Evolutionary conservation across 2,888 invertebrate species (phyloP), one percentile per base, ranked within the genome.

Genomic region (Allygus modestus): DNA sequence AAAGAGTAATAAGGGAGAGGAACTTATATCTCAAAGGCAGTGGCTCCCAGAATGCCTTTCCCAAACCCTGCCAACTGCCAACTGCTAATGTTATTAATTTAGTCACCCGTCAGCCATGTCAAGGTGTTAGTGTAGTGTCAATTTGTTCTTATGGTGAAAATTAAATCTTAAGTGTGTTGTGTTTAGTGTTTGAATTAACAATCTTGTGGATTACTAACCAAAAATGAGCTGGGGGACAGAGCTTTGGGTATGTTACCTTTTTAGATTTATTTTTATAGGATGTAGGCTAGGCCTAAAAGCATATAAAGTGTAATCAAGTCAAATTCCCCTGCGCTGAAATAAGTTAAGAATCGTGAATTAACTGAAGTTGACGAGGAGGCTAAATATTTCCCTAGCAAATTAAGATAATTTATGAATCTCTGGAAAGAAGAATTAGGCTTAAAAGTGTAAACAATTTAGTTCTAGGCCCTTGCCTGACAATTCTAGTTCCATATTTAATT

Each of bases 191-290:
- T 75, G 85, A 58, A 79, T 83, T 58, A 83, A 51, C 58, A 81
- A 83, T 54, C 41, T 37, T 83, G 79, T 83, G 85, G 85, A 85
- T 85, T 77, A 83, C 28, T 73, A 11, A 83, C 31, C 84, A 58
- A 92, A 91, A 91, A 93, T 93, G 93, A 93, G 93, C 91, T 94
- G 93, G 94, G 94, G 94, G 90, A 93, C 92, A 86, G 94, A 94
- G 91, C 93, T 94, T 91, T 94, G 94, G 94, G 94, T 94, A 91
- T 92, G 93, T 92, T 79, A 41, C 43, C 79, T 83, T 2, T 23
- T n/a, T 4, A 61, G 37, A 37, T 37, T n/a, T n/a, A 37, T 37
- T 37, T 37, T 9, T 9, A 37, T 37, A 37, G 37, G 4, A 37
- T n/a, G n/a, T n/a, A n/a, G n/a, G n/a, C n/a, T n/a, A n/a, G n/a